Conservation (phyloP, 1,140 invertebrate species). For the Anoplolepis gracilipes region DNA sequence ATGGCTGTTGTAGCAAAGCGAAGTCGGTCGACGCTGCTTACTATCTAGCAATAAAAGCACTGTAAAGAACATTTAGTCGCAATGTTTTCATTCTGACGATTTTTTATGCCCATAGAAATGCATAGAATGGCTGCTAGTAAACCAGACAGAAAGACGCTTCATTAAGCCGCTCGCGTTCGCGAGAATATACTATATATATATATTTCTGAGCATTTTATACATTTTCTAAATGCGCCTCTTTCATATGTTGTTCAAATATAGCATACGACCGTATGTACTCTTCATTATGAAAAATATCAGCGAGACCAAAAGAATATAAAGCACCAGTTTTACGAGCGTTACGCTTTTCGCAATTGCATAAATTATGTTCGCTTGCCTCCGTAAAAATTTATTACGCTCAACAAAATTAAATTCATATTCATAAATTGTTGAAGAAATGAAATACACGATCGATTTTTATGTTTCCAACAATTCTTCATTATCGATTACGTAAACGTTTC, state of each 20-base stretch:
- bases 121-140: conserved; percentile 29
- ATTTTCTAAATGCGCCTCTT: conserved; percentile 10
- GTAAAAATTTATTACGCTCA: conserved; percentile 28
- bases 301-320: conserved; percentile 38
- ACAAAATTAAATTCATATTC: conserved; percentile 35
- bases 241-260: conserved; percentile 48
- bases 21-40: not conserved
- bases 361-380: conserved; percentile 26
- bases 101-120: conserved; percentile 11
- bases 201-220: conserved; percentile 24
- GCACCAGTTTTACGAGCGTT: conserved; percentile 8
- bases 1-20: not conserved
- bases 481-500: too few relatives aligned
- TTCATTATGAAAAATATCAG: conserved; percentile 59
- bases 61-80: conserved; percentile 14
- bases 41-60: not conserved
- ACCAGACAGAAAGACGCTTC: conserved; percentile 48
- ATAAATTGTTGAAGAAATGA: conserved; percentile 12
- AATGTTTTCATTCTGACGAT: conserved; percentile 15
- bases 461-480: conserved; percentile 15
- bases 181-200: conserved; percentile 23
- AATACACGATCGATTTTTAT: not conserved
- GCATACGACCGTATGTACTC: conserved; percentile 16
- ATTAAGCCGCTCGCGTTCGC: conserved; percentile 37
- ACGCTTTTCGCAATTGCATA: conserved; percentile 37